Conservation (phyloP, 2,888 invertebrate genomes). For the Melieria omissa region DNA sequence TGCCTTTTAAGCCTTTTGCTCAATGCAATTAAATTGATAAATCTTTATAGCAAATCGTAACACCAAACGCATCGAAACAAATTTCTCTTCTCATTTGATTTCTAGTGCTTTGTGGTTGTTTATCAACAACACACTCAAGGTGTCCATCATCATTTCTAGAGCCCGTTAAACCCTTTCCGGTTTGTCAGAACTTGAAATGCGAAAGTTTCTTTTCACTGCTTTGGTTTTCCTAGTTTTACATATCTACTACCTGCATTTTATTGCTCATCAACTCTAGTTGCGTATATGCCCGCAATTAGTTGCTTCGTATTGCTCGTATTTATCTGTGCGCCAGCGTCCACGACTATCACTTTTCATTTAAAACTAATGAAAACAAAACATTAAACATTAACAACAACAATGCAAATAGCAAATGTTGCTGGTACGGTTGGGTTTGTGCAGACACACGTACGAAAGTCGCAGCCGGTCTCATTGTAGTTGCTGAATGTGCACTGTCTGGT, state of each 20-base stretch:
- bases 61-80: too few species aligned
- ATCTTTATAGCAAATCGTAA: too few species aligned
- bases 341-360: slow-evolving; percentile 26
- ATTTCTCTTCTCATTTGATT: too few species aligned
- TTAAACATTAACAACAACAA: slow-evolving; percentile 13
- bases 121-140: neutral
- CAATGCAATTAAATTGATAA: too few species aligned
- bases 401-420: neutral
- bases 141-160: neutral
- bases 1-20: too few species aligned
- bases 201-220: neutral
- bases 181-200: neutral
- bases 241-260: too few species aligned
- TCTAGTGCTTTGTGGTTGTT: too few species aligned
- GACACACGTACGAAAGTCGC: neutral
- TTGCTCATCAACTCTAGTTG: neutral
- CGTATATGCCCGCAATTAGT: neutral
- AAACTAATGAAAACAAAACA: slow-evolving; percentile 11
- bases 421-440: slow-evolving; percentile 8
- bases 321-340: neutral
- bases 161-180: neutral
- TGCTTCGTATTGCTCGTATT: neutral
- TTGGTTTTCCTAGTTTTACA: neutral
- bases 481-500: too few species aligned
- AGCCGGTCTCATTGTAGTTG: too few species aligned